Evolutionary conservation across 1,140 invertebrate species (phyloP).

Genomic region (Drosophila malerkotliana): DNA sequence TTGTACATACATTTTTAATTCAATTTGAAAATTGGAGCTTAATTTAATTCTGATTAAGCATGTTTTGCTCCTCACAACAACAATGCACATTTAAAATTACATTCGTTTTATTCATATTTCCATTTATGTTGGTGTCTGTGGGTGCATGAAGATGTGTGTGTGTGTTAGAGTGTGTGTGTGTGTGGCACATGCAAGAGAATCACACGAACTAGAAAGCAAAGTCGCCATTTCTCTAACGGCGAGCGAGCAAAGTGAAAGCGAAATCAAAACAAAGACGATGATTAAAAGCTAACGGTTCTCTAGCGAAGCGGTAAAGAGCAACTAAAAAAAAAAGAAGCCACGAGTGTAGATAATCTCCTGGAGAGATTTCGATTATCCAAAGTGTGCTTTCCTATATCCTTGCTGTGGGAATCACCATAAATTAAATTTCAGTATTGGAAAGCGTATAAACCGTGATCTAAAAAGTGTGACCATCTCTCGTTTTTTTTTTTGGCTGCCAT

Average conservation of each 20-base stretch:
- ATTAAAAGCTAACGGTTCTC: constrained; percentile 16
- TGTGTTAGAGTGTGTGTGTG: constrained; percentile 11
- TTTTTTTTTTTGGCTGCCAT: too few relatives aligned
- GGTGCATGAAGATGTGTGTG: constrained; percentile 7
- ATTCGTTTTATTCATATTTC: constrained; percentile 18
- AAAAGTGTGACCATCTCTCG: too few relatives aligned
- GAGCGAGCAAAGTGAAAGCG: constrained; percentile 32
- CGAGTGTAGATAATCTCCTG: neutral
- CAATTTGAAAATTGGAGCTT: constrained; percentile 45
- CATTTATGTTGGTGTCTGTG: constrained; percentile 19
- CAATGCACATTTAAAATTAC: constrained; percentile 53
- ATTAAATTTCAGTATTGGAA: too few relatives aligned
- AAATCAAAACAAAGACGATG: constrained; percentile 20
- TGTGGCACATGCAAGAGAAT: constrained; percentile 36
- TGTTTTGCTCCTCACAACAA: constrained; percentile 41
- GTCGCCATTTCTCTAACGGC: constrained; percentile 5
- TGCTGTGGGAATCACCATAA: neutral
- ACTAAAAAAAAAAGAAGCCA: constrained; percentile 31
- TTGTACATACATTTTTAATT: constrained; percentile 60
- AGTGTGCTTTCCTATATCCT: neutral
- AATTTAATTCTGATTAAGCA: constrained; percentile 54
- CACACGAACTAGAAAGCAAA: constrained; percentile 13
- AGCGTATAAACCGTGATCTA: too few relatives aligned
- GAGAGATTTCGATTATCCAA: too few relatives aligned
- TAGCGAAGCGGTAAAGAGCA: constrained; percentile 31